Percentiles rank a stretch among this genome's conserved stretches.
Conservation (phyloP, 2,797 vertebrate species). For the Hemibagrus guttatus region DNA sequence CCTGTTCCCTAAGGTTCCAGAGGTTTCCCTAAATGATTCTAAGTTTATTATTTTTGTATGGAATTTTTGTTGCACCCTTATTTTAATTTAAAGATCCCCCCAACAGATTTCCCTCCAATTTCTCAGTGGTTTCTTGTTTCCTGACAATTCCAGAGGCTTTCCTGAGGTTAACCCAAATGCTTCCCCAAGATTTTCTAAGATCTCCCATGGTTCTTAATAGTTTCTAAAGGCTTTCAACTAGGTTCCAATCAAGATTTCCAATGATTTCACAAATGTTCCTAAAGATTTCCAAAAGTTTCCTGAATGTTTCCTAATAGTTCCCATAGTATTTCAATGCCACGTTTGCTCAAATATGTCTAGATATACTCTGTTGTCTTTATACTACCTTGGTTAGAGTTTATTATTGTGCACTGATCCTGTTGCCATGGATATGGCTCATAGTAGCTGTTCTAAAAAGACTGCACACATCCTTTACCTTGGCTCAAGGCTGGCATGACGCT, state of each 20-base stretch:
- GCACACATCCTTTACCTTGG: neutral
- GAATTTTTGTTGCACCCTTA: neutral
- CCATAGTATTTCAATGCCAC: slow-evolving; percentile 3
- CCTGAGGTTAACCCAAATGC: neutral
- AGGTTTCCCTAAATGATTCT: too few species aligned
- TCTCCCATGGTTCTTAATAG: neutral
- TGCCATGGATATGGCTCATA: slow-evolving; percentile 11
- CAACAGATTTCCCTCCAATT: neutral
- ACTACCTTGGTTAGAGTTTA: slow-evolving; percentile 4
- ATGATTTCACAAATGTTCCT: neutral
- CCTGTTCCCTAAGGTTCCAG: too few species aligned
- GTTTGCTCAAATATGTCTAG: slow-evolving; percentile 6
- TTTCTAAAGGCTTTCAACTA: neutral
- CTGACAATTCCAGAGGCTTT: neutral
- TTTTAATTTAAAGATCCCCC: neutral
- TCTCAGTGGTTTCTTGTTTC: neutral
- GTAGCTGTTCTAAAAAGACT: neutral
- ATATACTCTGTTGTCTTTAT: neutral
- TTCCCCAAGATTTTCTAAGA: neutral
- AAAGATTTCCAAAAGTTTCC: neutral
- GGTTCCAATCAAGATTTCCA: neutral
- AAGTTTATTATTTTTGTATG: neutral
- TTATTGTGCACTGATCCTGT: neutral
- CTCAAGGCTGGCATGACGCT: neutral
- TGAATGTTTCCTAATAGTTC: neutral